phyloP scores from a whole-genome alignment of 2,113 vertebrate species.

The Gobiocypris rarus region DNA sequence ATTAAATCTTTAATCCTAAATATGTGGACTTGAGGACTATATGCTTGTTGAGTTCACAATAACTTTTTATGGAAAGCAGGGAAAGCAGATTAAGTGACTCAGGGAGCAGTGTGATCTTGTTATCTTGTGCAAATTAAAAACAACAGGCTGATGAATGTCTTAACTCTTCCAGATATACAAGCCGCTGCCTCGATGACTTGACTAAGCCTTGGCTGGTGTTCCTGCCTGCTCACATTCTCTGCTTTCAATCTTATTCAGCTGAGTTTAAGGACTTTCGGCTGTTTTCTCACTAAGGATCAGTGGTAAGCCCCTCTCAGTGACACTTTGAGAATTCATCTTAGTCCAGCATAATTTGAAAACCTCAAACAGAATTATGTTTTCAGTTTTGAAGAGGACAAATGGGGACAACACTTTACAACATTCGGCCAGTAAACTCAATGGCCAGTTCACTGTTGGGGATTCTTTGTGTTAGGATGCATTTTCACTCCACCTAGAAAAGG shows the following conservation, averaged over 20 bases:
- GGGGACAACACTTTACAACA: neutral
- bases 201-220: slow-evolving; percentile 31
- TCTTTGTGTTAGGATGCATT: neutral
- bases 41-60: slow-evolving; percentile 21
- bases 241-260: slow-evolving; percentile 28
- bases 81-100: slow-evolving; percentile 33
- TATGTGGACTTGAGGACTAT: neutral
- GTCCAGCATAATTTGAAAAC: slow-evolving; percentile 30
- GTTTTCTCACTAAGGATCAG: slow-evolving; percentile 10
- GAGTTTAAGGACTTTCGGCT: slow-evolving; percentile 15
- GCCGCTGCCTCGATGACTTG: neutral
- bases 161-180: slow-evolving; percentile 10
- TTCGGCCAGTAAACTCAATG: neutral
- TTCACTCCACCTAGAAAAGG: slow-evolving; percentile 35
- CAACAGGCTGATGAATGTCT: slow-evolving; percentile 28
- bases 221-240: slow-evolving; percentile 27
- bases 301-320: slow-evolving; percentile 30
- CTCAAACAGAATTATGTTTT: slow-evolving; percentile 29
- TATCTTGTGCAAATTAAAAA: slow-evolving; percentile 44
- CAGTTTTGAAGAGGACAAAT: neutral
- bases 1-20: slow-evolving; percentile 9
- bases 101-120: slow-evolving; percentile 10
- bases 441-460: neutral
- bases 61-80: slow-evolving; percentile 3
- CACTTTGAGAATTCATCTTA: slow-evolving; percentile 27